A percentile compares a stretch with the other conserved stretches of the same genome.
Conservation (phyloP, 2,113 vertebrate species). For the Microcebus griseorufus region DNA sequence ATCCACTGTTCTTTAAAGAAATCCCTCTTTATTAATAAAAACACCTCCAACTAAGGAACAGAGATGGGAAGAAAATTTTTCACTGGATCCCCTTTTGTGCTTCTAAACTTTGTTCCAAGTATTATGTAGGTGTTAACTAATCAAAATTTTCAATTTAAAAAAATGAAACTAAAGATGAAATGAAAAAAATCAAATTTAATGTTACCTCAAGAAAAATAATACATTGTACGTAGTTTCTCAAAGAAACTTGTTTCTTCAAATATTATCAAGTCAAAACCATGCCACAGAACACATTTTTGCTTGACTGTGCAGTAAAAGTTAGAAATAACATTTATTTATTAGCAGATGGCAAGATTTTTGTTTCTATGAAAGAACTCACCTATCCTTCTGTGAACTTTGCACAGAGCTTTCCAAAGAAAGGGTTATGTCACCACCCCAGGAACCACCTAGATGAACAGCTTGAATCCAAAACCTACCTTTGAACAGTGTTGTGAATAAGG, state of each 20-base stretch:
- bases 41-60: background rate
- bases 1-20: background rate
- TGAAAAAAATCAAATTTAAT: conserved; percentile 20
- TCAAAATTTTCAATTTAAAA: background rate
- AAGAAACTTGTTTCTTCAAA: conserved; percentile 31
- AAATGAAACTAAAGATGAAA: background rate
- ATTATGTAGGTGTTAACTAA: background rate
- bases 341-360: background rate
- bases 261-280: background rate
- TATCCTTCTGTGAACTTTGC: conserved; percentile 6
- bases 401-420: conserved; percentile 49
- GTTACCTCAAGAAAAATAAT: conserved; percentile 32
- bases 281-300: background rate
- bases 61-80: background rate
- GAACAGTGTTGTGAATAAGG: background rate
- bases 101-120: background rate
- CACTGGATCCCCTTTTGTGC: background rate
- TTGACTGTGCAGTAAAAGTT: background rate
- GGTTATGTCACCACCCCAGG: background rate
- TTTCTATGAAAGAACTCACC: background rate
- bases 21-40: conserved; percentile 12
- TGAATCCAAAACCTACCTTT: background rate
- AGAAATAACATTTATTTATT: conserved; percentile 40
- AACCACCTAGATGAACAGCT: background rate
- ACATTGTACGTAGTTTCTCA: background rate